Conservation (phyloP, 2,888 invertebrate genomes). For the Euphydryas editha region DNA sequence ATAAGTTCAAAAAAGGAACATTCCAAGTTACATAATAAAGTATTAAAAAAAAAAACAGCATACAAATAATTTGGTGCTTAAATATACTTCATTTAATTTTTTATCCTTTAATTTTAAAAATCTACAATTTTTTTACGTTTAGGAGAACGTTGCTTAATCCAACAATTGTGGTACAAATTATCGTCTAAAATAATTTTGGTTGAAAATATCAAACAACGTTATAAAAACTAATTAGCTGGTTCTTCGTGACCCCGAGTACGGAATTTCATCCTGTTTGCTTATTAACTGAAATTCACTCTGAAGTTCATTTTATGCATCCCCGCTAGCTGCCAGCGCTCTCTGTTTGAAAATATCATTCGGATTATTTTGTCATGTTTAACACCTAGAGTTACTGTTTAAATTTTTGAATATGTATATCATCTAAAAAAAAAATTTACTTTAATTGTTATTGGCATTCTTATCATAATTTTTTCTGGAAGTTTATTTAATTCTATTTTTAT, state of each 20-base stretch:
- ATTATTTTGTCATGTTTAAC: conserved; percentile 11
- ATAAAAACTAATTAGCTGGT: conserved; percentile 18
- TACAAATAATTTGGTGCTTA: no score
- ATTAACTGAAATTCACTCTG: conserved; percentile 19
- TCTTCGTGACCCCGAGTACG: conserved; percentile 2
- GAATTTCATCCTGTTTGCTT: conserved; percentile 25
- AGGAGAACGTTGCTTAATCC: background rate
- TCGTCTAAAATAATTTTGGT: conserved; percentile 7
- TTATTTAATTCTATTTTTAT: no score
- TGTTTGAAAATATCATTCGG: conserved; percentile 16
- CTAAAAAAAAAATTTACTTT: background rate
- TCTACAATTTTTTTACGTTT: background rate
- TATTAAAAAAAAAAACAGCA: no score
- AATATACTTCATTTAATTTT: no score
- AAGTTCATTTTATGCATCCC: conserved; percentile 22
- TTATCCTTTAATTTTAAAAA: background rate
- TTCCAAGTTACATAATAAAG: no score
- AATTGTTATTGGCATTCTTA: no score
- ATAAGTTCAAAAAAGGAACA: no score
- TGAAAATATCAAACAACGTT: conserved; percentile 7
- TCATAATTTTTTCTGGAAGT: no score
- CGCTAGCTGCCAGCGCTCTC: conserved; percentile 15
- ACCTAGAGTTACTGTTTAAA: background rate
- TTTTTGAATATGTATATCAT: background rate
- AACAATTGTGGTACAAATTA: background rate